phyloP scores from a whole-genome alignment of 1,140 invertebrate genomes.

The Halictus rubicundus region DNA sequence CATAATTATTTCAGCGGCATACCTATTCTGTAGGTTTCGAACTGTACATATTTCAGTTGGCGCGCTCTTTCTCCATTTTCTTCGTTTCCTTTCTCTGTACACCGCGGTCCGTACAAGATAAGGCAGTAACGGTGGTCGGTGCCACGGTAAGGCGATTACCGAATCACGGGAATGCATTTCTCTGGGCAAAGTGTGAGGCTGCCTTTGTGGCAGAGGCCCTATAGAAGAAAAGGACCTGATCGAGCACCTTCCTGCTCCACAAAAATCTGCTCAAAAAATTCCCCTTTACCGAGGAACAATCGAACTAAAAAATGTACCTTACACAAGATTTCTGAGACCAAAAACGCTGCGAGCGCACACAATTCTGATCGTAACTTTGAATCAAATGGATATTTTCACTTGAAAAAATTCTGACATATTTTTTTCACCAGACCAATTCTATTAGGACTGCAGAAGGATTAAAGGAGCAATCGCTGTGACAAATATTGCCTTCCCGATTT shows the following conservation, averaged over 20 bases:
- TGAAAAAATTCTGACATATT: too few species aligned
- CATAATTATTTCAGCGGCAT: too few species aligned
- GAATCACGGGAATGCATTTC: conserved; percentile 53
- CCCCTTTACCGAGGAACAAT: not conserved
- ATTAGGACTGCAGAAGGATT: too few species aligned
- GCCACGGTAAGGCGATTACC: conserved; percentile 56
- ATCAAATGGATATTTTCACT: too few species aligned
- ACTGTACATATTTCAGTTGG: not conserved
- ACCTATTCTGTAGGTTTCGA: not conserved
- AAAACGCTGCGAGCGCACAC: too few species aligned
- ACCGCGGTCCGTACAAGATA: conserved; percentile 46
- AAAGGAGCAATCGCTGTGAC: too few species aligned
- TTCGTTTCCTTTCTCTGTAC: conserved; percentile 29
- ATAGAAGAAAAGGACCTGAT: conserved; percentile 1
- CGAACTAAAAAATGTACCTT: too few species aligned
- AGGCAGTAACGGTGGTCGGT: conserved; percentile 37
- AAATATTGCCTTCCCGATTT: too few species aligned
- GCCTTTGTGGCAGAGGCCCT: not conserved
- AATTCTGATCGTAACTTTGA: too few species aligned
- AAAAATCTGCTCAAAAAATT: not conserved
- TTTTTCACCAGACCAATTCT: too few species aligned
- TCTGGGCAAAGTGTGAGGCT: conserved; percentile 26
- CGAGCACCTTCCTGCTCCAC: not conserved
- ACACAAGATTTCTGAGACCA: too few species aligned
- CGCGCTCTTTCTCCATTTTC: not conserved